Conservation (phyloP, 2,113 vertebrate genomes). For the Cygnus buccinator region DNA sequence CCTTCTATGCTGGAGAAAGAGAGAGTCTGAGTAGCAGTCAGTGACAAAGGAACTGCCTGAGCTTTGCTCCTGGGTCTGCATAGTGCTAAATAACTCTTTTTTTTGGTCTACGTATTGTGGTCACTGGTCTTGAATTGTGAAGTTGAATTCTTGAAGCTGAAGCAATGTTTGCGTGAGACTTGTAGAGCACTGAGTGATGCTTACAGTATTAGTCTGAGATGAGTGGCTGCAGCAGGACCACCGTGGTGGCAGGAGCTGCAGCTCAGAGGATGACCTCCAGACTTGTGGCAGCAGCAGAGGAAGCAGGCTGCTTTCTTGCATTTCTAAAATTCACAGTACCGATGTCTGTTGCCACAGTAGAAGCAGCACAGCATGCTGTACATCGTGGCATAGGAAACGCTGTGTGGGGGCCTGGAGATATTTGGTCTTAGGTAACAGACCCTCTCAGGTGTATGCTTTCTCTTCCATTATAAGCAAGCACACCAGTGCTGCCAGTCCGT, state of each 20-base stretch:
- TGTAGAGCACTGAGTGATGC: not conserved
- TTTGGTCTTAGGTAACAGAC: not conserved
- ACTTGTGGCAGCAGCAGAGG: not conserved
- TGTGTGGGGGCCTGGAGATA: not conserved
- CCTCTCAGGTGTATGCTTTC: not conserved
- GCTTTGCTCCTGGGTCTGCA: not conserved
- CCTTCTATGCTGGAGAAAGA: not conserved
- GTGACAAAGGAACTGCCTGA: not conserved
- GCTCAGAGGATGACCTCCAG: not conserved
- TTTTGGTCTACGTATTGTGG: too few species aligned
- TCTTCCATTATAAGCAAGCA: not conserved
- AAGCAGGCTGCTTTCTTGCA: fast-evolving
- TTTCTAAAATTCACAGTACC: not conserved
- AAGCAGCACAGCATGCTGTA: not conserved
- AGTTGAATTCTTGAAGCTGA: not conserved
- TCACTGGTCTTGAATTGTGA: not conserved
- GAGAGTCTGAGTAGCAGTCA: not conserved
- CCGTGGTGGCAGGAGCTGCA: not conserved
- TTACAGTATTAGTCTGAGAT: not conserved
- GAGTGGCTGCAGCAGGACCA: not conserved
- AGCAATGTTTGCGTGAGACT: not conserved
- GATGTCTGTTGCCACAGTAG: not conserved
- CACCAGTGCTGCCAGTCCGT: fast-evolving
- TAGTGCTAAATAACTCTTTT: not conserved
- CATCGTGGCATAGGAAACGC: not conserved